These are phyloP conservation scores for Virgularia gustaviana DNA, from an alignment of 92 coral and sea anemone species.

Conservation along the genomic window DNA sequence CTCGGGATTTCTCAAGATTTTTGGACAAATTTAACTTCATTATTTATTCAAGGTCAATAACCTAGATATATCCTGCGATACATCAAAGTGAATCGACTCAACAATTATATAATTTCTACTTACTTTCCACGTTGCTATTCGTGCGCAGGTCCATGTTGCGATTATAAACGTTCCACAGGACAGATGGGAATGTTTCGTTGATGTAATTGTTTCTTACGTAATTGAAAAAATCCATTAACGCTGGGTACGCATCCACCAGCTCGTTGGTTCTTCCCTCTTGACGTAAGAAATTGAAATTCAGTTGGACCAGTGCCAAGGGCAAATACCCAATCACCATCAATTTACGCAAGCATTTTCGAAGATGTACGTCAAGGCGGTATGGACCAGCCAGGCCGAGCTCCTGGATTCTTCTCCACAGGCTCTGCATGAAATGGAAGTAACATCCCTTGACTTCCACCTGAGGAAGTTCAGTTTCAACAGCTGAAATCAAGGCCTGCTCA, in stretches of 20 bases:
- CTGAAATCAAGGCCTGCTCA: background rate
- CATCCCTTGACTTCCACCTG: no score
- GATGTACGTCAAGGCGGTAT: background rate
- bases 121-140: background rate
- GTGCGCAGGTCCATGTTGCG: constrained; percentile 6
- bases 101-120: background rate
- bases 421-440: background rate
- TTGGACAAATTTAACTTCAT: no score
- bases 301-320: no score
- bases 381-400: background rate
- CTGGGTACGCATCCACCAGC: background rate
- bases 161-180: constrained; percentile 33
- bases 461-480: background rate
- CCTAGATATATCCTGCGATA: background rate
- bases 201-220: constrained; percentile 2
- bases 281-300: background rate
- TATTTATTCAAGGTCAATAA: background rate
- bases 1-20: no score
- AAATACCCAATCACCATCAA: background rate
- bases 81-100: background rate
- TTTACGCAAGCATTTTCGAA: background rate
- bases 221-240: background rate
- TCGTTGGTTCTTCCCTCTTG: background rate
- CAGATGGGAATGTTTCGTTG: constrained; percentile 5
- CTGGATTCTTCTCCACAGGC: background rate